These are phyloP conservation scores for Andrena hattorfiana DNA, from an alignment of 2,888 invertebrate species.

Conservation along the genomic window DNA sequence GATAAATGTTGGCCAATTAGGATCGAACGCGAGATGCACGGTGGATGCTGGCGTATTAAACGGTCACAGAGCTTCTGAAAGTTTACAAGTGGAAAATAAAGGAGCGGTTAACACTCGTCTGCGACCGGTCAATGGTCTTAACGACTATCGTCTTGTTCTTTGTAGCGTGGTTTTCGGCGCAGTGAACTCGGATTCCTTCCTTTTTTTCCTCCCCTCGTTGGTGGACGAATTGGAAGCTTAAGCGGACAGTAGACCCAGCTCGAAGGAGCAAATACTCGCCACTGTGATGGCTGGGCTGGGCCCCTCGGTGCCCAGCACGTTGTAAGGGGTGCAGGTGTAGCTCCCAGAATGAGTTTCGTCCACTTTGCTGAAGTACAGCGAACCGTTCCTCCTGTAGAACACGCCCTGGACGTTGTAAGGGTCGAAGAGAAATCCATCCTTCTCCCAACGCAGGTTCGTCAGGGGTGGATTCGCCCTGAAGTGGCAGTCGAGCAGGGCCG, in stretches of 20 bases:
- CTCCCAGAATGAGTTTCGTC: constrained; percentile 94
- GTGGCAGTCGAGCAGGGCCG: constrained; percentile 95
- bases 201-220: too few species aligned
- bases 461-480: constrained; percentile 96
- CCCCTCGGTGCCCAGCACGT: constrained; percentile 94
- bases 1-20: constrained; percentile 1
- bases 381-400: constrained; percentile 93
- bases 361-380: constrained; percentile 93
- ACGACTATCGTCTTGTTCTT: constrained; percentile 56
- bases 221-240: too few species aligned
- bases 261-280: constrained; percentile 69
- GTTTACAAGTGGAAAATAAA: constrained; percentile 77
- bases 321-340: constrained; percentile 97
- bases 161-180: neutral
- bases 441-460: constrained; percentile 96
- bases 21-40: neutral
- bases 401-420: constrained; percentile 95
- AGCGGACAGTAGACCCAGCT: neutral
- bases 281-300: constrained; percentile 94
- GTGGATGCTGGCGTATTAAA: neutral
- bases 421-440: constrained; percentile 95
- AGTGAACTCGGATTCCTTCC: neutral
- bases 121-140: constrained; percentile 73
- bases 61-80: constrained; percentile 11
- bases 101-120: constrained; percentile 68